Conservation (phyloP, 92 coral and sea anemone genomes). For the Anthopleura xanthogrammica region DNA sequence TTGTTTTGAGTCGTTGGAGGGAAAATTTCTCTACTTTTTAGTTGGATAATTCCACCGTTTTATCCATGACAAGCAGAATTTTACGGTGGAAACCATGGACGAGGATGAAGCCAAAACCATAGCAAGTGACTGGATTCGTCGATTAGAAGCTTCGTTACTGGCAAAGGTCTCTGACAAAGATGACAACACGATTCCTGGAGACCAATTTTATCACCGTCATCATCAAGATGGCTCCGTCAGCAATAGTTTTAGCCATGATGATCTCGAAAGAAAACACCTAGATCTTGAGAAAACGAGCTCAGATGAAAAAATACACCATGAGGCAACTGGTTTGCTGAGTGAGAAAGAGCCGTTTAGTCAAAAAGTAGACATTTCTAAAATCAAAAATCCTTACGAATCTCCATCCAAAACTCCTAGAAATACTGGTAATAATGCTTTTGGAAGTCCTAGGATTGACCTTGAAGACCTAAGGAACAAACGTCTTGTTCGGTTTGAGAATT, state of each 20-base stretch:
- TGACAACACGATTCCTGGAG: constrained; percentile 32
- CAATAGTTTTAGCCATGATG: constrained; percentile 35
- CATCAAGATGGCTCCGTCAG: constrained; percentile 31
- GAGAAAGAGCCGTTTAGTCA: not conserved
- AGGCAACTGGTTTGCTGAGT: constrained; percentile 10
- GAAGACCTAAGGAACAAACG: constrained; percentile 74
- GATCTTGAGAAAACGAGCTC: constrained; percentile 9
- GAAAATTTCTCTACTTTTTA: constrained; percentile 17
- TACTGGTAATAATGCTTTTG: not conserved
- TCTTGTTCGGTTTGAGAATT: constrained; percentile 38
- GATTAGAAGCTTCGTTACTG: constrained; percentile 51
- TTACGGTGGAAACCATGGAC: constrained; percentile 65
- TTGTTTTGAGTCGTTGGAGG: constrained; percentile 34
- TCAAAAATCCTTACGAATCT: constrained; percentile 4
- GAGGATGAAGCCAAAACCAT: constrained; percentile 69
- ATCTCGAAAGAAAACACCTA: not conserved
- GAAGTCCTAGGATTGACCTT: constrained; percentile 56
- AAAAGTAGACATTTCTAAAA: not conserved
- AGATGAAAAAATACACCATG: constrained; percentile 24
- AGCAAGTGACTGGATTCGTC: constrained; percentile 76
- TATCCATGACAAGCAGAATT: constrained; percentile 46
- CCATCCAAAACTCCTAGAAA: not conserved
- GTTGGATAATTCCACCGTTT: constrained; percentile 3
- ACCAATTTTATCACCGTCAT: constrained; percentile 30
- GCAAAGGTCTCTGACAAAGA: constrained; percentile 45